Evolutionary conservation across 2,888 invertebrate species (phyloP).

Genomic region (Abrostola tripartita): DNA sequence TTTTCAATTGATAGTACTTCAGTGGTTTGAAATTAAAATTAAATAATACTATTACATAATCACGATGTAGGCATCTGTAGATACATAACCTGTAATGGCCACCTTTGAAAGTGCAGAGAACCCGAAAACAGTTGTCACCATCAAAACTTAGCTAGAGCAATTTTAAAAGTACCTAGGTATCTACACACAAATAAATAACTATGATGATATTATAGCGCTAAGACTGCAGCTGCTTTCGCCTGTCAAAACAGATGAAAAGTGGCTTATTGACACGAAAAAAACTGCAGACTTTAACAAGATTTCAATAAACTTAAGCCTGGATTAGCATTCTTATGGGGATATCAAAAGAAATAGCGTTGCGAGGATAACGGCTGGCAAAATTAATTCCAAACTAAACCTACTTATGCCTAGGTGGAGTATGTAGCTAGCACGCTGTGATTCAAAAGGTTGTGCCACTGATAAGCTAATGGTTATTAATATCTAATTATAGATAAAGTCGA

Average conservation of each 20-base stretch:
- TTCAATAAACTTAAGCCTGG: neutral
- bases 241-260: neutral
- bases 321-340: too few relatives aligned
- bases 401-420: conserved; percentile 8
- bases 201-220: neutral
- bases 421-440: conserved; percentile 34
- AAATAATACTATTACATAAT: too few relatives aligned
- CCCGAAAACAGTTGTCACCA: too few relatives aligned
- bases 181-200: neutral
- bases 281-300: too few relatives aligned
- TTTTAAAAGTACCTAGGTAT: too few relatives aligned
- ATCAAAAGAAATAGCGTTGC: neutral
- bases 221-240: neutral
- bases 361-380: neutral
- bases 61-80: too few relatives aligned
- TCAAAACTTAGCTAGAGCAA: too few relatives aligned
- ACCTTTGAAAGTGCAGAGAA: too few relatives aligned
- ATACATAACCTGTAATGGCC: too few relatives aligned
- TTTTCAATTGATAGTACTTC: too few relatives aligned
- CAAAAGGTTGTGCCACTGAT: conserved; percentile 55
- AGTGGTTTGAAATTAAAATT: too few relatives aligned
- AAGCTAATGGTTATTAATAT: conserved; percentile 47
- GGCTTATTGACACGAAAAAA: neutral
- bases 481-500: conserved; percentile 42
- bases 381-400: neutral